These are phyloP conservation scores for Metallyticus violacea DNA, from an alignment of 2,888 invertebrate species.

Conservation along the genomic window DNA sequence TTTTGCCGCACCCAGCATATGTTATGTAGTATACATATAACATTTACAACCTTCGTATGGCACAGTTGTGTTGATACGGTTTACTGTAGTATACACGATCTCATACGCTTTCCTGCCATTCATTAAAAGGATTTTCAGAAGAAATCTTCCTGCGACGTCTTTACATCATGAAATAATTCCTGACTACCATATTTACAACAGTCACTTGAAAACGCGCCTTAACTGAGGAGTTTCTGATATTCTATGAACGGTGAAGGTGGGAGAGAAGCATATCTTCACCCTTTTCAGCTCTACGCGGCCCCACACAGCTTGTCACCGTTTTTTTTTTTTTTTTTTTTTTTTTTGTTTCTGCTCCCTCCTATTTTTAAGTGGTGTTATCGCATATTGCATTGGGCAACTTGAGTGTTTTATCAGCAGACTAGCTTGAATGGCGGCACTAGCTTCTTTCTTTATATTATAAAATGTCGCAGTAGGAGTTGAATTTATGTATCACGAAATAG, in stretches of 20 bases:
- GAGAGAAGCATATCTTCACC: neutral
- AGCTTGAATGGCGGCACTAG: neutral
- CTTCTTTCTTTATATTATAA: neutral
- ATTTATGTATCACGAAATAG: too few species aligned
- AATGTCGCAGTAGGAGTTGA: too few species aligned
- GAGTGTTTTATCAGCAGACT: neutral
- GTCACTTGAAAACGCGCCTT: neutral
- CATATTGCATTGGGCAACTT: neutral
- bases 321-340: neutral
- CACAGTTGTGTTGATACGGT: too few species aligned
- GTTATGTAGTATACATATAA: too few species aligned
- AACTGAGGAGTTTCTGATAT: neutral
- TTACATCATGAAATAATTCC: too few species aligned
- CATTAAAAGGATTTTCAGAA: too few species aligned
- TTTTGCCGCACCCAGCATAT: too few species aligned
- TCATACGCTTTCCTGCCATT: too few species aligned
- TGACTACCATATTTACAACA: too few species aligned
- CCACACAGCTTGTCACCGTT: neutral
- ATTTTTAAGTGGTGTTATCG: neutral
- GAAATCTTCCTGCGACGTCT: too few species aligned
- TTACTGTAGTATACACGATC: too few species aligned
- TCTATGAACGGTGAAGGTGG: neutral
- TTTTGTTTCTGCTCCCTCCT: neutral
- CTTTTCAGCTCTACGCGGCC: neutral
- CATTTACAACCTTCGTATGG: too few species aligned